Base-by-base conservation (phyloP, 2,888 invertebrate genomes). In the Lasius fuliginosus region DNA sequence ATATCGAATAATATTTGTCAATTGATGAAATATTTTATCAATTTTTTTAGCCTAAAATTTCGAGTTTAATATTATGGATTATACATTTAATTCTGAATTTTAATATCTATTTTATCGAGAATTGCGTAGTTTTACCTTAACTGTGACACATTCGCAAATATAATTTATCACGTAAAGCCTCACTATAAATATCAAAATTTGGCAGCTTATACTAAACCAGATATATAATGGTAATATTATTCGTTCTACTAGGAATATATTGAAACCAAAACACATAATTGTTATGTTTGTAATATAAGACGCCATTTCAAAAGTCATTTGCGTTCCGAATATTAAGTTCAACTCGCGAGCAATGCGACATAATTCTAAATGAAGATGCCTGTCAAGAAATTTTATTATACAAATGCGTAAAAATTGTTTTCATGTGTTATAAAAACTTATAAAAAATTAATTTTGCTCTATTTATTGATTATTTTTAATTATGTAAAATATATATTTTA, bases 321-420 rank as follows among this genome's bases (percentile, higher is more conserved):
- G 83, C 3, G 27, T 53, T n/a, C 36, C 77, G 11, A 77, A 76
- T 30, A 83, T 12, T 40, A 15, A n/a, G 40, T 83, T 83, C 11
- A 83, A 62, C 30, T 68, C 42, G 8, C 60, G 62, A 56, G 68
- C 23, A 12, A 83, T 68, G 53, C 49, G 60, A 40, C 77, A 49
- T 23, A 83, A 46, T 53, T 83, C 77, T 30, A 58, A 62, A 27
- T 83, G 76, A 1, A 83, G 76, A 42, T 83, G 83, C 53, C 83
- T 83, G 15, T 6, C 3, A 77, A 42, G 56, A 15, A 75, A 58
- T 11, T 23, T 40, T 23, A 36, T 73, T 42, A 33, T 8, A 36
- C 0, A 12, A 18, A 23, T 49, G 2, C 18, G 12, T 36, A 56
- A 27, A 33, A 62, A 42, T 42, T 8, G 46, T 18, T 42, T 36